Evolutionary conservation across 2,113 vertebrate species (phyloP).

Genomic region (Furnarius figulus): DNA sequence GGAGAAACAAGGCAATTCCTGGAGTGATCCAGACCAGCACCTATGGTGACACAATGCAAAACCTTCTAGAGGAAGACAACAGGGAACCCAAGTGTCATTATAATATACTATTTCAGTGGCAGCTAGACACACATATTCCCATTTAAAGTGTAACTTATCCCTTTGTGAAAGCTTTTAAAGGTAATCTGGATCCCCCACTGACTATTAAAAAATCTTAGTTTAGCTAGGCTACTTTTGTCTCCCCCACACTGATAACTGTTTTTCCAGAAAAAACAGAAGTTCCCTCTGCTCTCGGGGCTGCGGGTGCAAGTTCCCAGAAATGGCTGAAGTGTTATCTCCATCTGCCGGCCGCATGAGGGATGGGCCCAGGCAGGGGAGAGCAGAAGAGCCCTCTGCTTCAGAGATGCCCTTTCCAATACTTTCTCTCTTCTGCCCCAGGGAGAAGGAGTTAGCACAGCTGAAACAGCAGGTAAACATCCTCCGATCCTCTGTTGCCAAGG

Average conservation of each 20-base stretch:
- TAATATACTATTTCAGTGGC: neutral
- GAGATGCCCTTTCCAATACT: neutral
- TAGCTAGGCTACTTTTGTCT: neutral
- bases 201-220: neutral
- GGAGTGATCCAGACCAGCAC: neutral
- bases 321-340: neutral
- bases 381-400: fast-evolving
- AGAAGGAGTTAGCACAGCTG: slow-evolving; percentile 77
- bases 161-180: neutral
- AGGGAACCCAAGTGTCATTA: neutral
- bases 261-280: neutral
- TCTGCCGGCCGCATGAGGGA: slow-evolving; percentile 14
- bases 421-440: slow-evolving; percentile 67
- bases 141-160: neutral
- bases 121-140: neutral
- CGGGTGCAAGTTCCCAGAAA: neutral
- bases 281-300: neutral
- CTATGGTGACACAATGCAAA: neutral
- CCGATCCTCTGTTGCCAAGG: slow-evolving; percentile 70
- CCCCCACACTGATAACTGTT: neutral
- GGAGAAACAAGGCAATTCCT: neutral
- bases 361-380: neutral
- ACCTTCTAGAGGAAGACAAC: neutral
- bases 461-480: slow-evolving; percentile 72
- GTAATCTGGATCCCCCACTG: neutral